Evolutionary conservation across 2,113 vertebrate species (phyloP), one percentile per base, ranked within the genome.

Genomic region (Galbula dea): DNA sequence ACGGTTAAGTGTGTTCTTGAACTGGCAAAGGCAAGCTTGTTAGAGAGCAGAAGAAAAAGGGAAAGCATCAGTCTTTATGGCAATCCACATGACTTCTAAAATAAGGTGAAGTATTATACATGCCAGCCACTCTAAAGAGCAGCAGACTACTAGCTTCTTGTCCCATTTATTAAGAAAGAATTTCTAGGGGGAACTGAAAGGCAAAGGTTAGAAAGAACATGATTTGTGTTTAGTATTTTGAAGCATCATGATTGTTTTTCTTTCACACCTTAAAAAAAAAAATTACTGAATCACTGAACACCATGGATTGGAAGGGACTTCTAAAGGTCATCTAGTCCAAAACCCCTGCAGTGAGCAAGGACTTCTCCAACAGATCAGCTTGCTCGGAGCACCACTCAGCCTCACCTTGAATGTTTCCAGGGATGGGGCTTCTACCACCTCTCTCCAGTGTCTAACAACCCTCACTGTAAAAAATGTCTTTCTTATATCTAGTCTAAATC

Each of bases 1-100:
- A 84, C 59, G 86, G 83, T 43, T 96, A 91, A 94, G 92, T 58
- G 39, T 51, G 67, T 36, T 95, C 86, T 81, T 90, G 80, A 96
- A 88, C 49, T 63, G 58, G 75, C 37, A 49, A 91, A 93, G 67
- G 79, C 94, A 67, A 86, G 48, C 37, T 69, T 51, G 7, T 66
- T 66, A 78, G 57, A 80, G 24, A 74, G 34, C 9, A 10, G 16
- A 54, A 72, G 52, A 45, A 86, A 85, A 89, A 80, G 29, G 36
- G 32, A 86, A 83, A 95, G 41, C 30, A 89, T 75, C 39, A 41
- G 71, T 81, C 82, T 89, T 76, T 34, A 61, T 2, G 1, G 72
- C 67, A 80, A 88, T 63, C 22, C 30, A 66, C 46, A 34, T 34
- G 63, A 73, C 65, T 87, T 89, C 51, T 71, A 55, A 93, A 81